Conservation (phyloP, 2,797 vertebrate genomes). For the Uromys caudimaculatus region DNA sequence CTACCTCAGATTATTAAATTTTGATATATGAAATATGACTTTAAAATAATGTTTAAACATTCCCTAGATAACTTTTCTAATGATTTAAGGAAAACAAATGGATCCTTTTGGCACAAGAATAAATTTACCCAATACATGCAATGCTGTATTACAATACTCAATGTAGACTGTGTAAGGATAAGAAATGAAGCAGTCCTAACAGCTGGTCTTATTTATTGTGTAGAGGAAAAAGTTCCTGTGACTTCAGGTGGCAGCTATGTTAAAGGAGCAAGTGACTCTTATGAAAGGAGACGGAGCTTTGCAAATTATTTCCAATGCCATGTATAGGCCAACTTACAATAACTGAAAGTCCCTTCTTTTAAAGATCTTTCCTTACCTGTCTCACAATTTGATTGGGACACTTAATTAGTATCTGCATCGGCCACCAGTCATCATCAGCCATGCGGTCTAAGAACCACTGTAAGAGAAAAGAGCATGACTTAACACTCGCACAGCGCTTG, state of each 20-base stretch:
- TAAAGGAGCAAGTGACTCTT: slow-evolving; percentile 56
- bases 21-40: background rate
- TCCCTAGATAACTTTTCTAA: slow-evolving; percentile 10
- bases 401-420: slow-evolving; percentile 99
- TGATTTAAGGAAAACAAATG: slow-evolving; percentile 21
- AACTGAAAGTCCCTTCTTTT: slow-evolving; percentile 41
- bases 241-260: background rate
- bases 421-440: slow-evolving; percentile 99
- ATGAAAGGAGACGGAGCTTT: background rate
- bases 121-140: background rate
- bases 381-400: slow-evolving; percentile 99
- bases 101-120: slow-evolving; percentile 43
- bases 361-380: slow-evolving; percentile 90
- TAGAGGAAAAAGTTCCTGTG: slow-evolving; percentile 10
- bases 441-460: slow-evolving; percentile 99
- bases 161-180: slow-evolving; percentile 2
- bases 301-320: slow-evolving; percentile 21
- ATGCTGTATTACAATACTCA: background rate
- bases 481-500: slow-evolving; percentile 47
- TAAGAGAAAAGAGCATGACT: slow-evolving; percentile 72
- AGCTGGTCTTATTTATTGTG: background rate
- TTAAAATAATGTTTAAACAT: slow-evolving; percentile 25
- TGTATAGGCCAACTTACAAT: slow-evolving; percentile 26
- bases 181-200: background rate
- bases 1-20: background rate